Conservation (phyloP, 2,113 vertebrate species). For the Entomyzon cyanotis region DNA sequence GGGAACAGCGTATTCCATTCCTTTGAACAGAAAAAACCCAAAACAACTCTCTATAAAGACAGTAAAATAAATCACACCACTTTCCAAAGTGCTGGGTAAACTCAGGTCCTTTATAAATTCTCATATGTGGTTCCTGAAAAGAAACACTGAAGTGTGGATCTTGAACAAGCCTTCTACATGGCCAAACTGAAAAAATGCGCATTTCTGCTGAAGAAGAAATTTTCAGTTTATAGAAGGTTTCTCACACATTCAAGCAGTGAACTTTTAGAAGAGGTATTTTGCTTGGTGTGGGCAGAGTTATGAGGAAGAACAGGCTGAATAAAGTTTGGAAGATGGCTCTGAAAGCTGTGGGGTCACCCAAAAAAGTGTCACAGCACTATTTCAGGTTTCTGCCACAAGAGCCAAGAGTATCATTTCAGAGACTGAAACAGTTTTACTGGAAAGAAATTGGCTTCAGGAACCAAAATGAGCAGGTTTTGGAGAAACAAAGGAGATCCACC, state of each 20-base stretch:
- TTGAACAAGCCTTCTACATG: background rate
- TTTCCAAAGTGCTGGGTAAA: background rate
- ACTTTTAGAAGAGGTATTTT: background rate
- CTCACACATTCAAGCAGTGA: background rate
- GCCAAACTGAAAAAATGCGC: background rate
- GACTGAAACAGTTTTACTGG: background rate
- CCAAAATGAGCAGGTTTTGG: background rate
- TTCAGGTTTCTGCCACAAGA: background rate
- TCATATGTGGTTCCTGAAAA: background rate
- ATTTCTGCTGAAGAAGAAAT: slow-evolving; percentile 10
- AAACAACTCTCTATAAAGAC: background rate
- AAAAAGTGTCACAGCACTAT: background rate
- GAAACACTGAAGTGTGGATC: background rate
- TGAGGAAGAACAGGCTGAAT: background rate
- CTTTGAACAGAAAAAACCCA: background rate
- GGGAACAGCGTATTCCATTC: slow-evolving; percentile 20
- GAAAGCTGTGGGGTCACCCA: background rate
- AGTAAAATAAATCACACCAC: background rate
- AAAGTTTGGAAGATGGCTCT: background rate
- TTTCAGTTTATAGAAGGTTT: slow-evolving; percentile 1
- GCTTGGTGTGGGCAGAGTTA: background rate
- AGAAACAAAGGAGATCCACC: background rate
- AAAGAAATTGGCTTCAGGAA: background rate
- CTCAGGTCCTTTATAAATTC: background rate
- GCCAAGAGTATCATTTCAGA: background rate